Evolutionary conservation across 2,113 vertebrate species (phyloP).

Genomic region (Peromyscus polionotus): DNA sequence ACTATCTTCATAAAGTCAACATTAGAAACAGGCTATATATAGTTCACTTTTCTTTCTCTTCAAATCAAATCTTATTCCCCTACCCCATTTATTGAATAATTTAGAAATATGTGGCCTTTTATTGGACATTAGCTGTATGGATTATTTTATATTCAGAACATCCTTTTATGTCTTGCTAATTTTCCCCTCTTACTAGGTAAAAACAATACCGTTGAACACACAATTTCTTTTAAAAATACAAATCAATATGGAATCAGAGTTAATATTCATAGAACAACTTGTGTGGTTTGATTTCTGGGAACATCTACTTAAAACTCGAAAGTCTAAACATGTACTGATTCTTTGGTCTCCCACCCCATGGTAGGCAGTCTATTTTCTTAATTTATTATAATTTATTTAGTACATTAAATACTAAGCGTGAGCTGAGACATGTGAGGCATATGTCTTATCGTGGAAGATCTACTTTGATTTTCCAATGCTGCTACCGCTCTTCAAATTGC

Average conservation of each 20-base stretch:
- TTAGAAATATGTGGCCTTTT: conserved; percentile 34
- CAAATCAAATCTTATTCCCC: not conserved
- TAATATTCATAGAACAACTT: not conserved
- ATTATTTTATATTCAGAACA: conserved; percentile 12
- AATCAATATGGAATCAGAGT: not conserved
- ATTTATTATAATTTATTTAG: conserved; percentile 29
- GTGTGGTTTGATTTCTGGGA: not conserved
- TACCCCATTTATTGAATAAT: not conserved
- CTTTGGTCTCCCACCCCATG: not conserved
- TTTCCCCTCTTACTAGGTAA: conserved; percentile 6
- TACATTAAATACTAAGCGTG: conserved; percentile 4
- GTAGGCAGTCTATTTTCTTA: not conserved
- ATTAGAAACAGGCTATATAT: not conserved
- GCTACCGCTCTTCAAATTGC: conserved; percentile 6
- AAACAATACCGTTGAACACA: not conserved
- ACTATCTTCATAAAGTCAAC: not conserved
- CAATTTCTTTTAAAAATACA: not conserved
- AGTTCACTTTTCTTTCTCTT: conserved; percentile 1
- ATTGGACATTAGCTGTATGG: not conserved
- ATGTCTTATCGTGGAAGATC: not conserved
- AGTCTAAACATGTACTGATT: not conserved
- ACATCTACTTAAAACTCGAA: not conserved
- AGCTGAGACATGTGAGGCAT: not conserved
- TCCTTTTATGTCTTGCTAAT: conserved; percentile 16
- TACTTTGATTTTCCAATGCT: conserved; percentile 2